These are phyloP conservation scores for Limnephilus marmoratus DNA, from an alignment of 2,888 invertebrate genomes.

Conservation along the genomic window DNA sequence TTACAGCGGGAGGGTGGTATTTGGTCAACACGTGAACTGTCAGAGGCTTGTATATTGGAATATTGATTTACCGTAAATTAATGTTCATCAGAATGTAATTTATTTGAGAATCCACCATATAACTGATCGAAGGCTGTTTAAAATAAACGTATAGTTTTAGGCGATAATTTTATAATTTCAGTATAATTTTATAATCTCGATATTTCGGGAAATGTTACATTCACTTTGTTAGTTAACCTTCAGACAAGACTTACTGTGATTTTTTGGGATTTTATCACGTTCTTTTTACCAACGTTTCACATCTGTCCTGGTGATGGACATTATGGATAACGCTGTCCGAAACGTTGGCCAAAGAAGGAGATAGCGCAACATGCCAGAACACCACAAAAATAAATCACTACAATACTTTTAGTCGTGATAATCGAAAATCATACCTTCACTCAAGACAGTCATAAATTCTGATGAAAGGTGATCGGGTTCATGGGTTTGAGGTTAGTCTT, in stretches of 20 bases:
- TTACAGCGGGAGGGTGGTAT: not conserved
- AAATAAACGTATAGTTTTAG: not conserved
- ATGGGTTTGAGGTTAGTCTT: no score
- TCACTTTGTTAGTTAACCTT: no score
- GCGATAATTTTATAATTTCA: not conserved
- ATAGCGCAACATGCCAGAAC: no score
- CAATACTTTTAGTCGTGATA: no score
- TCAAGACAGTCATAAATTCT: not conserved
- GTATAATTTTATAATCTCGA: not conserved
- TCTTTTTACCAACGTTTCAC: no score
- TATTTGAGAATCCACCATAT: not conserved
- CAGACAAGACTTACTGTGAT: not conserved
- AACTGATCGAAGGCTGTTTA: not conserved
- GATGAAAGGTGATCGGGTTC: no score
- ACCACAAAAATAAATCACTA: no score
- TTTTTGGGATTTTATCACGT: no score
- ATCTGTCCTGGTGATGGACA: no score
- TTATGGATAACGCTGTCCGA: no score
- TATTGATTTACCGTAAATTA: not conserved
- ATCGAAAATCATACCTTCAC: no score
- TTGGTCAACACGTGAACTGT: slow-evolving; percentile 2
- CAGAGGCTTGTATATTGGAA: not conserved
- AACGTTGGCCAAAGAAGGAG: no score
- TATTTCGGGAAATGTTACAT: not conserved
- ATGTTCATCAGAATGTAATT: not conserved